Evolutionary conservation across 2,888 invertebrate genomes (phyloP), one percentile per base, ranked within the genome.

Genomic region (Chymomyza caudatula): DNA sequence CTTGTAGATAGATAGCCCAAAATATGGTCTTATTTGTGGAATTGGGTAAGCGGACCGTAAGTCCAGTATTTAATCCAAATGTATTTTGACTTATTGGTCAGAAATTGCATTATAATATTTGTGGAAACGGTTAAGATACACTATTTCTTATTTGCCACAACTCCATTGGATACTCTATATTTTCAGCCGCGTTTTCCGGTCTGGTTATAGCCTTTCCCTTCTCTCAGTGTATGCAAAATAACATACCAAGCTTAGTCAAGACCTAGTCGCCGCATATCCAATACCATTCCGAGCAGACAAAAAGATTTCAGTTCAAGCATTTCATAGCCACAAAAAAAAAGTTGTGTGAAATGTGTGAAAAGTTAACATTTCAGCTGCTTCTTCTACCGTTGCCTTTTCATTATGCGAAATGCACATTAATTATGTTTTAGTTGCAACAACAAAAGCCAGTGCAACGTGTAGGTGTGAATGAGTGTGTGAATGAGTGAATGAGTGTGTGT

Each of bases 271-370:
- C 29, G 29, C 29, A 37, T 11, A 17, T 47, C 47, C 19, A 47
- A 47, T 47, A 6, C 47, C 47, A 47, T 17, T 15, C 47, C 47
- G 79, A 83, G 86, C 83, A 86, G 86, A 79, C 63, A 67, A 78
- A 69, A 63, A 54, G 60, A 58, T 60, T 62, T 76, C 59, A 51
- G 54, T 51, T 60, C 61, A 58, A 53, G 52, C 58, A n/a, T 60
- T 37, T 37, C 11, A 37, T 37, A 54, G 63, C 63, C 65, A 15
- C 8, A 37, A 37, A 17, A 6, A 37, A 37, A 17, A 6, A 63
- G 64, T 64, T 76, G 72, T 80, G 76, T 65, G 85, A 84, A 84
- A 84, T 86, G 82, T 82, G 86, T 84, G 86, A 85, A 83, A 85
- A 80, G 84, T 69, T 70, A 13, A 20, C 23, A 20, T 52, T 65